Base-by-base conservation (phyloP, 92 coral and sea anemone genomes). In the Palythoa heliodiscus region DNA sequence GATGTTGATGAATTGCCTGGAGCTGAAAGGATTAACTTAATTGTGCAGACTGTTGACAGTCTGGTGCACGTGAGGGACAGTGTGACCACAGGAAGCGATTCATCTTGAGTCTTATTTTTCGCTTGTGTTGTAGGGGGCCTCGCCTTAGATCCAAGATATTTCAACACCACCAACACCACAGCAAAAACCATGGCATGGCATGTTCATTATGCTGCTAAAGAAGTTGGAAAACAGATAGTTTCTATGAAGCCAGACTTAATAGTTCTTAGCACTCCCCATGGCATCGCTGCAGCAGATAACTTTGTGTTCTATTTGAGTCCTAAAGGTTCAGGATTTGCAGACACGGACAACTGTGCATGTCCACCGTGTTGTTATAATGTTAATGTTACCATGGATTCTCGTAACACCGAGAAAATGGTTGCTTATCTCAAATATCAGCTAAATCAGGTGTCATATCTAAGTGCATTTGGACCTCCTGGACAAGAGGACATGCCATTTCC, bases 401-500 rank as follows among this genome's bases (percentile, higher is more conserved):
- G 83, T 5, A 88, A 71, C 38, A 88, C 89, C 53, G 47, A 71
- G 54, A 82, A 35, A 66, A 71, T 92, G 24, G 88, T 90, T 39
- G 86, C 89, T 85, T 75, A 71, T 76, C 91, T 92, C 20, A 90
- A 92, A 73, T 61, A 14, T 55, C 70, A 79, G 5, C 79, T 84
- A 1, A 61, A 86, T 43, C 88, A 76, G 0, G 93, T 92, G 57
- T 90, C 95, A 19, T 92, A 73, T 74, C 77, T 92, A 52, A 92
- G 95, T 78, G 95, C 93, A 10, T 92, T 92, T 60, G 95, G 95
- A 0, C 88, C 91, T 11, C 95, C 95, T 25, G 95, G 95, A 11
- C 78, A 87, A 37, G 95, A 85, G 60, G 95, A 82, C 77, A 70
- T 82, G 11, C 91, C 93, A 0, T 92, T 92, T 76, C 95, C 95